Evolutionary conservation across 2,888 invertebrate genomes (phyloP).

Genomic region (Eutolmus rufibarbis): DNA sequence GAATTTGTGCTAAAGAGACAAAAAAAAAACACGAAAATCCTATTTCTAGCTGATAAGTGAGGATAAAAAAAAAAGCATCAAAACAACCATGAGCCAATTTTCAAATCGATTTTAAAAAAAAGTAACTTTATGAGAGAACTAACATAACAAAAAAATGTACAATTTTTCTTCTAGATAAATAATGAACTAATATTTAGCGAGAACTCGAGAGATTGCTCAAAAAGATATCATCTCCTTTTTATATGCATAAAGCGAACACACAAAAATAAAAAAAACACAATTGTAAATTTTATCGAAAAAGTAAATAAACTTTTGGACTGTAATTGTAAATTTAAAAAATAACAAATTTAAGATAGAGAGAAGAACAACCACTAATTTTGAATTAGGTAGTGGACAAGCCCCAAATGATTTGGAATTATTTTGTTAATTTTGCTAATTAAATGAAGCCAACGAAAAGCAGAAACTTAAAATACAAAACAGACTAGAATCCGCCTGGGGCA

Average conservation of each 20-base stretch:
- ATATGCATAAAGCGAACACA: conserved; percentile 10
- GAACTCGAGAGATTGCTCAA: background rate
- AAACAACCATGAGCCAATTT: conserved; percentile 11
- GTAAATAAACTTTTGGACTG: background rate
- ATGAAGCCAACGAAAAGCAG: background rate
- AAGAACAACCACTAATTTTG: conserved; percentile 5
- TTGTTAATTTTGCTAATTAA: background rate
- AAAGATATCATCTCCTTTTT: conserved; percentile 24
- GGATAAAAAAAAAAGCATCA: background rate
- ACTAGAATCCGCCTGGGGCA: background rate
- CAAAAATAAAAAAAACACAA: background rate
- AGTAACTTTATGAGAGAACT: background rate
- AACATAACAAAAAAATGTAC: conserved; percentile 17
- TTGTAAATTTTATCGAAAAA: conserved; percentile 34
- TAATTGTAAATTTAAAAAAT: background rate
- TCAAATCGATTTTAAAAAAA: conserved; percentile 31
- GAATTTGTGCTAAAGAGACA: conserved; percentile 33
- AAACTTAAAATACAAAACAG: background rate
- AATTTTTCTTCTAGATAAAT: conserved; percentile 36
- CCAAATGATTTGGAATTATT: background rate
- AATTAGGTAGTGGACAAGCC: background rate
- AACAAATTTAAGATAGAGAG: background rate
- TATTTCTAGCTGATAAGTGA: conserved; percentile 27
- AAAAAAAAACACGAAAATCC: conserved; percentile 3
- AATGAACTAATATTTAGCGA: background rate